Percentiles rank a stretch among this genome's conserved stretches.
Conservation (phyloP, 37 sponge, comb jelly and placozoan species). For the Agelas oroides region DNA sequence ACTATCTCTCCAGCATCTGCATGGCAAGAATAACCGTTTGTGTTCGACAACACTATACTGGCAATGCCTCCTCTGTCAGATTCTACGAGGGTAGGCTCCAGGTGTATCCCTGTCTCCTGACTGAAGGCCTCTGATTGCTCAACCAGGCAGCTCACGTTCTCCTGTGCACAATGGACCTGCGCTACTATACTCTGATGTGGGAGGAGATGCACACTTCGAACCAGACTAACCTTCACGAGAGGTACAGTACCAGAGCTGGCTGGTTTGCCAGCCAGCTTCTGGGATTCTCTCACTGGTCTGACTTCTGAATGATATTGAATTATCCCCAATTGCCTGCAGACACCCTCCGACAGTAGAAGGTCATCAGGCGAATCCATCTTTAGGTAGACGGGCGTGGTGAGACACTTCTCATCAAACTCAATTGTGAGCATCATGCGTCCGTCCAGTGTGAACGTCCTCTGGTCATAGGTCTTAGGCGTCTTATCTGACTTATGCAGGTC, state of each 20-base stretch:
- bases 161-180: no score
- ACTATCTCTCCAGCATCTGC: no score
- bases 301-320: constrained; percentile 37
- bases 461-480: constrained; percentile 10
- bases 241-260: no score
- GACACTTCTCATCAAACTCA: constrained; percentile 17
- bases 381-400: constrained; percentile 36
- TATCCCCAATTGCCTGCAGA: constrained; percentile 57
- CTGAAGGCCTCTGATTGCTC: no score
- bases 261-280: not conserved
- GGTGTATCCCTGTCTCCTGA: no score
- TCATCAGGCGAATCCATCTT: constrained; percentile 57
- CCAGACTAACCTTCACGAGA: constrained; percentile 1
- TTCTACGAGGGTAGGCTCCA: no score
- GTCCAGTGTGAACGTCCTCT: constrained; percentile 29
- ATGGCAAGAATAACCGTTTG: no score
- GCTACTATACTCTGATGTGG: no score
- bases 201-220: no score
- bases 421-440: constrained; percentile 41
- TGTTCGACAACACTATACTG: no score
- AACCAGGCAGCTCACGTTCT: no score
- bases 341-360: constrained; percentile 54
- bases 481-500: constrained; percentile 12
- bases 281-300: not conserved
- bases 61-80: no score